These are phyloP conservation scores for Anoplius nigerrimus DNA, from an alignment of 2,888 invertebrate genomes.

Conservation along the genomic window DNA sequence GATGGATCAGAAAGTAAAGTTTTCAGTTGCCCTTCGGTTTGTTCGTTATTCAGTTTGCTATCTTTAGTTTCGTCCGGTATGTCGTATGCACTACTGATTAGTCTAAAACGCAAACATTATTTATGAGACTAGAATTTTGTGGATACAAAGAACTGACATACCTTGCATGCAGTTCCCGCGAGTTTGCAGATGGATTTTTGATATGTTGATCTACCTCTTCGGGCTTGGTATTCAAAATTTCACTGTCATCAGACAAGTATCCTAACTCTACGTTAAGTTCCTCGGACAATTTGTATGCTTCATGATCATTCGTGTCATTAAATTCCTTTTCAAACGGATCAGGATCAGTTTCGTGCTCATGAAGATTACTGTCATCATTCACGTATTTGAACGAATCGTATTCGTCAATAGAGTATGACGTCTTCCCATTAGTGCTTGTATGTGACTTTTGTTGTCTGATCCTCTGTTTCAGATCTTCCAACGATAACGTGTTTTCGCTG, in stretches of 20 bases:
- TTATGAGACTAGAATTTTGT: slow-evolving; percentile 2
- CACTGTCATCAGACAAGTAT: slow-evolving; percentile 53
- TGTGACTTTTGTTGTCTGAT: slow-evolving; percentile 15
- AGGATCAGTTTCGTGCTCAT: not conserved
- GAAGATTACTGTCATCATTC: slow-evolving; percentile 16
- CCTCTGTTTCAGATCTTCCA: slow-evolving; percentile 26
- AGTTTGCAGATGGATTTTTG: slow-evolving; percentile 42
- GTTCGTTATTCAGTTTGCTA: slow-evolving; percentile 7
- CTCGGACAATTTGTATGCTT: slow-evolving; percentile 45
- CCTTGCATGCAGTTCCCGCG: slow-evolving; percentile 65
- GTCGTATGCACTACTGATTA: slow-evolving; percentile 43
- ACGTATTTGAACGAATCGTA: too few species aligned
- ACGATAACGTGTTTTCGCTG: slow-evolving; percentile 29
- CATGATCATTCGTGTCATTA: slow-evolving; percentile 32
- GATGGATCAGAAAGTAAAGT: slow-evolving; percentile 20
- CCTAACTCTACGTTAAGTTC: slow-evolving; percentile 48
- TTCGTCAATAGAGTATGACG: not conserved
- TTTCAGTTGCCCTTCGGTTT: slow-evolving; percentile 23
- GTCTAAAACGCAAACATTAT: slow-evolving; percentile 40
- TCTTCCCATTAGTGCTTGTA: slow-evolving; percentile 7
- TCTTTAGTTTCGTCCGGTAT: not conserved
- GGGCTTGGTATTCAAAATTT: slow-evolving; percentile 22
- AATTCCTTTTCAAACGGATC: slow-evolving; percentile 6
- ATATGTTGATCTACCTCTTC: slow-evolving; percentile 13
- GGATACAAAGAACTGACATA: slow-evolving; percentile 40